Evolutionary conservation across 2,113 vertebrate genomes (phyloP).

Genomic region (Macquaria australasica): DNA sequence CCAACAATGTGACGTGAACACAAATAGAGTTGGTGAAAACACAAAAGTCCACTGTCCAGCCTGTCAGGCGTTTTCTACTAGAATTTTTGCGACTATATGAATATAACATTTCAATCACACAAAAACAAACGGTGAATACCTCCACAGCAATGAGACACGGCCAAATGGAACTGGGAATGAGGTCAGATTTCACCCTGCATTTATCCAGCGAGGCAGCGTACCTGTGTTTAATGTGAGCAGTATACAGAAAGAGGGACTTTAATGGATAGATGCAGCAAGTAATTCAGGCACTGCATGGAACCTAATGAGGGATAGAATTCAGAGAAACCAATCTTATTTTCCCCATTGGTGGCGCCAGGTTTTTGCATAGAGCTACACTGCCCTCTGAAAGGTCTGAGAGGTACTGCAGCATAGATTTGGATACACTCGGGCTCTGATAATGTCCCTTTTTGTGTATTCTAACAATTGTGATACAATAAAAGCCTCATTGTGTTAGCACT

Average conservation of each 20-base stretch:
- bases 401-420: constrained; percentile 68
- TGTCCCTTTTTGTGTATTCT: constrained; percentile 39
- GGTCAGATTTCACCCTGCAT: constrained; percentile 70
- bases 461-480: constrained; percentile 29
- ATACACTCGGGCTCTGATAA: constrained; percentile 13
- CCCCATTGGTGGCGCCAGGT: background rate
- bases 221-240: constrained; percentile 76
- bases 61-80: constrained; percentile 7
- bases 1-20: constrained; percentile 44
- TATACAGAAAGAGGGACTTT: constrained; percentile 76
- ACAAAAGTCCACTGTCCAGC: constrained; percentile 35
- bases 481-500: background rate
- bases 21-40: constrained; percentile 43
- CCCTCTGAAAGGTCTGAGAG: constrained; percentile 80
- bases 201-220: constrained; percentile 55
- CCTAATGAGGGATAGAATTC: constrained; percentile 81
- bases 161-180: constrained; percentile 61
- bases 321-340: constrained; percentile 73
- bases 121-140: constrained; percentile 45
- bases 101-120: constrained; percentile 61
- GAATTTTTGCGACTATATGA: constrained; percentile 32
- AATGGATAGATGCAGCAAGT: constrained; percentile 80
- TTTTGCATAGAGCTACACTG: constrained; percentile 78
- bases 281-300: constrained; percentile 81
- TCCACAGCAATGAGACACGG: constrained; percentile 45